phyloP scores from a whole-genome alignment of 2,113 vertebrate genomes.

The Dunckerocampus dactyliophorus region DNA sequence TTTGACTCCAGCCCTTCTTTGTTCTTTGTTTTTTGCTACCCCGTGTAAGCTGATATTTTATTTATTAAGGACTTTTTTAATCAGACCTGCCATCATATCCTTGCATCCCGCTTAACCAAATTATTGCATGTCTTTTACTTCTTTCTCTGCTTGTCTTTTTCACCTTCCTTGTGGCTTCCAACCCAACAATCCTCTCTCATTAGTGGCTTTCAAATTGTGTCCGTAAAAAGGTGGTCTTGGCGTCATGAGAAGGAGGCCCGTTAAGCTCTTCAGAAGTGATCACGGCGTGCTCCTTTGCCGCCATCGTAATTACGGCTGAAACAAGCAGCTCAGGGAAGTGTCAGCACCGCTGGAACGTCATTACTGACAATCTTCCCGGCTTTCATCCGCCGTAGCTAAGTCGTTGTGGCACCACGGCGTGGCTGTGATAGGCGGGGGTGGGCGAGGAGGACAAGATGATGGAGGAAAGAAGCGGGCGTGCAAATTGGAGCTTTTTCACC shows the following conservation, averaged over 20 bases:
- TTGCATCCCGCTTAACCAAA: no score
- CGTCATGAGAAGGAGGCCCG: slow-evolving; percentile 48
- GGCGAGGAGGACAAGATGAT: slow-evolving; percentile 1
- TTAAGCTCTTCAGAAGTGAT: slow-evolving; percentile 57
- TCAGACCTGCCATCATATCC: no score
- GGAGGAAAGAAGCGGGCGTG: slow-evolving; percentile 4
- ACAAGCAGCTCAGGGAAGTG: slow-evolving; percentile 64
- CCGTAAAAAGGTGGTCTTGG: slow-evolving; percentile 43
- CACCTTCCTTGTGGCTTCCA: slow-evolving; percentile 30
- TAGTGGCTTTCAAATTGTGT: slow-evolving; percentile 15
- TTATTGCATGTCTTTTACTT: neutral
- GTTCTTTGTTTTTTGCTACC: no score
- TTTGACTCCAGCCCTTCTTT: no score
- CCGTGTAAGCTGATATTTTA: no score
- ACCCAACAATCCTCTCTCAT: slow-evolving; percentile 9
- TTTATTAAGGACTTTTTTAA: no score
- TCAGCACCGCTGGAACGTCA: slow-evolving; percentile 48
- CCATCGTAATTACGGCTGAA: slow-evolving; percentile 64
- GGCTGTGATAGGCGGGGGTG: slow-evolving; percentile 46
- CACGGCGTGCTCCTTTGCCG: slow-evolving; percentile 35
- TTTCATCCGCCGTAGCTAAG: slow-evolving; percentile 59
- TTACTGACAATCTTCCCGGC: slow-evolving; percentile 62
- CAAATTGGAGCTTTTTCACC: slow-evolving; percentile 36
- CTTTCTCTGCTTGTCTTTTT: slow-evolving; percentile 20
- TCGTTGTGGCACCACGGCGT: slow-evolving; percentile 22